Evolutionary conservation across 2,797 vertebrate species (phyloP).

Genomic region (Stomatorhinus walkeri): DNA sequence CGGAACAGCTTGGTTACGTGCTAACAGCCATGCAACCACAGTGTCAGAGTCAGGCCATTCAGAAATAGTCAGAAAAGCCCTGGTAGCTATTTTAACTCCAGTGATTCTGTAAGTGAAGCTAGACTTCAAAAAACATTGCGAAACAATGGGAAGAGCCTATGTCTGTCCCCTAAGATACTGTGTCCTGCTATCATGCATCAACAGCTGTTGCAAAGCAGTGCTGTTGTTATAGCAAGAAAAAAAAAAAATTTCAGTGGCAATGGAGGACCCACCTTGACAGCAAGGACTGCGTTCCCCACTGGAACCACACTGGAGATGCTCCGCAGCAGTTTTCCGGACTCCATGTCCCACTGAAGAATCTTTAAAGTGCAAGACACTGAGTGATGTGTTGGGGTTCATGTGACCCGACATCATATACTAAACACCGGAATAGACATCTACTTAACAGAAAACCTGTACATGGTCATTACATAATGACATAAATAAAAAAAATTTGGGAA

Average conservation of each 20-base stretch:
- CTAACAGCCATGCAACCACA: neutral
- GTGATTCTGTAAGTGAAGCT: neutral
- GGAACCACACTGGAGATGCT: conserved; percentile 23
- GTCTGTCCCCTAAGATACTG: neutral
- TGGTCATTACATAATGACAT: neutral
- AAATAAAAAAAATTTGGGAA: neutral
- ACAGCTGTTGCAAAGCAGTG: neutral
- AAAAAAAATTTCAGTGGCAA: neutral
- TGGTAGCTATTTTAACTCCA: neutral
- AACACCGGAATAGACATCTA: neutral
- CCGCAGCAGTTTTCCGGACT: conserved; percentile 23
- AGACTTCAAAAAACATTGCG: neutral
- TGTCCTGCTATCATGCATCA: neutral
- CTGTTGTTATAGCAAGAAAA: neutral
- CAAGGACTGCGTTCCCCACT: conserved; percentile 13
- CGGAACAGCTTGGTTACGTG: neutral
- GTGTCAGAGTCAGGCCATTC: neutral
- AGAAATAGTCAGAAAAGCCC: neutral
- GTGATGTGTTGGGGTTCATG: neutral
- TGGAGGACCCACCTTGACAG: conserved; percentile 18
- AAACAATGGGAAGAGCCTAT: neutral
- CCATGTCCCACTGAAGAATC: conserved; percentile 26
- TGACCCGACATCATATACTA: neutral
- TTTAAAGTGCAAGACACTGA: neutral
- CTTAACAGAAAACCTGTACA: neutral